Percentiles rank a stretch among this genome's conserved stretches.
Conservation (phyloP, 2,888 invertebrate species). For the Crepidodera aurea region DNA sequence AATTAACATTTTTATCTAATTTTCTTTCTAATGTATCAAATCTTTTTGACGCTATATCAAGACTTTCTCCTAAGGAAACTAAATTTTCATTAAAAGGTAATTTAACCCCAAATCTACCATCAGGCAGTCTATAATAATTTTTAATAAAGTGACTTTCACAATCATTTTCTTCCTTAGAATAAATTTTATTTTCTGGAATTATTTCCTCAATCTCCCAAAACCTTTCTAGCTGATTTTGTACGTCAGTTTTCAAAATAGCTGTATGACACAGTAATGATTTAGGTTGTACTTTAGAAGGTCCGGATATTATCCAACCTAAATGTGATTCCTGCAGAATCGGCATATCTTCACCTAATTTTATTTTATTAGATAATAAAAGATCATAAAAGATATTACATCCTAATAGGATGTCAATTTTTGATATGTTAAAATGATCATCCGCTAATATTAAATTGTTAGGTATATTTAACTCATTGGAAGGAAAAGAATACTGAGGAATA, state of each 20-base stretch:
- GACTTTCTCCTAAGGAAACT: too few species aligned
- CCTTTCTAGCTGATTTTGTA: neutral
- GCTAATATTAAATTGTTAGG: constrained; percentile 20
- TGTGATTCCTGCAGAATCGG: neutral
- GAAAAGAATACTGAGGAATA: neutral
- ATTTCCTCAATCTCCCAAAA: neutral
- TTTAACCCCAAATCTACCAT: neutral
- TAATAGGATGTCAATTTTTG: constrained; percentile 9
- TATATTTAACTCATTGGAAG: constrained; percentile 1
- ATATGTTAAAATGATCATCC: constrained; percentile 1
- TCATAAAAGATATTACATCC: constrained; percentile 12
- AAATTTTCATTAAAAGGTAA: too few species aligned
- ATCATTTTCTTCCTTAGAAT: neutral
- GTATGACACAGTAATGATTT: neutral
- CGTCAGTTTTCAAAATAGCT: too few species aligned
- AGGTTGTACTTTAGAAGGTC: neutral
- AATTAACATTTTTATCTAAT: too few species aligned
- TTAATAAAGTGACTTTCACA: too few species aligned
- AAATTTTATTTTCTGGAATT: neutral
- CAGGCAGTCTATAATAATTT: too few species aligned
- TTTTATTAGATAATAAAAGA: neutral
- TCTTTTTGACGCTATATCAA: too few species aligned
- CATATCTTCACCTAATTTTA: neutral
- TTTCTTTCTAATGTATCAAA: too few species aligned
- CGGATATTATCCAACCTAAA: constrained; percentile 2